Evolutionary conservation across 2,113 vertebrate species (phyloP).

Genomic region (Reinhardtius hippoglossoides): DNA sequence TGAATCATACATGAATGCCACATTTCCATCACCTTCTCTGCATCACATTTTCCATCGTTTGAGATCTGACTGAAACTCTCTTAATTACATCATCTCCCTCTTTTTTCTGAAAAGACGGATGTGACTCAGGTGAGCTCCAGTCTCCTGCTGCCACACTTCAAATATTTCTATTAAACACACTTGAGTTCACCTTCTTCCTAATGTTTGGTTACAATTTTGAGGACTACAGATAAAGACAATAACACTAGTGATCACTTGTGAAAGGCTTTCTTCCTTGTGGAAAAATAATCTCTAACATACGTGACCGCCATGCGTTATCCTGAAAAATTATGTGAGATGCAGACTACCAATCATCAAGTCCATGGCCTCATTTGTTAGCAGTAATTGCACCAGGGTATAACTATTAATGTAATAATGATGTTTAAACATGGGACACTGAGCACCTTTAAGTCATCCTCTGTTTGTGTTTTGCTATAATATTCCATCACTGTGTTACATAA

Average conservation of each 20-base stretch:
- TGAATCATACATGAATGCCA: background rate
- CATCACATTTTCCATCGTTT: background rate
- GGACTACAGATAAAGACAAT: background rate
- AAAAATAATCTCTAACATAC: slow-evolving; percentile 42
- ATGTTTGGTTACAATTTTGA: background rate
- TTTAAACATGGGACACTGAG: slow-evolving; percentile 44
- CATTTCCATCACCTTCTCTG: no score
- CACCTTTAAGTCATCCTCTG: slow-evolving; percentile 57
- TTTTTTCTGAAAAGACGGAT: background rate
- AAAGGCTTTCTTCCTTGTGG: slow-evolving; percentile 25
- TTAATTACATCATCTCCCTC: background rate
- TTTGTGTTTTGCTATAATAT: slow-evolving; percentile 27
- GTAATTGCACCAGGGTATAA: slow-evolving; percentile 49
- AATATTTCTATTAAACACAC: background rate
- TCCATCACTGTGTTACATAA: slow-evolving; percentile 37
- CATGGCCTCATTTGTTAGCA: slow-evolving; percentile 58
- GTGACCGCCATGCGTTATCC: slow-evolving; percentile 27
- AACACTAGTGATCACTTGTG: background rate
- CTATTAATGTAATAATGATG: slow-evolving; percentile 54
- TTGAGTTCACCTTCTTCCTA: background rate
- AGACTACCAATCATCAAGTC: slow-evolving; percentile 35
- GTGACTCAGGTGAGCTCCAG: background rate
- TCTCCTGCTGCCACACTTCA: background rate
- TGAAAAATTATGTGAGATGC: slow-evolving; percentile 40
- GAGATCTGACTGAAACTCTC: background rate